Conservation (phyloP, 2,888 invertebrate genomes). For the Anorthoa munda region DNA sequence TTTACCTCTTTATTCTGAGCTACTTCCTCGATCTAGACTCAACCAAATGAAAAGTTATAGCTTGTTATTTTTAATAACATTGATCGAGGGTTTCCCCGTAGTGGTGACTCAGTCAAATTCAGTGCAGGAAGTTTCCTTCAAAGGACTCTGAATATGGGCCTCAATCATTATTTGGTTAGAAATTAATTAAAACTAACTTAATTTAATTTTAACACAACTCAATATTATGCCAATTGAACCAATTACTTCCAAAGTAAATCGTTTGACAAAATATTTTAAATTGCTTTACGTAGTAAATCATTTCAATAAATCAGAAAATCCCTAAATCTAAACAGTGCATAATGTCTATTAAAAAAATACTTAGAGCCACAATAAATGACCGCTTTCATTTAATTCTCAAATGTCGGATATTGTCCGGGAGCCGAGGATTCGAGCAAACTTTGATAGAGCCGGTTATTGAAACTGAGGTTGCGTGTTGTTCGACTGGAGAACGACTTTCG, state of each 20-base stretch:
- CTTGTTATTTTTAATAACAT: too few relatives aligned
- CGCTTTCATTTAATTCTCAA: constrained; percentile 54
- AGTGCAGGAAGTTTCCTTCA: too few relatives aligned
- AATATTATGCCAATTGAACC: too few relatives aligned
- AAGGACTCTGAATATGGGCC: too few relatives aligned
- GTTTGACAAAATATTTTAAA: too few relatives aligned
- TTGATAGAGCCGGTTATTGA: constrained; percentile 57
- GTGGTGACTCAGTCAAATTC: too few relatives aligned
- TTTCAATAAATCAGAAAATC: not conserved
- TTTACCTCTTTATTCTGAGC: not conserved
- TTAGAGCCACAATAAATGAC: constrained; percentile 28
- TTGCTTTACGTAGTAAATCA: too few relatives aligned
- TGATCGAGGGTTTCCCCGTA: too few relatives aligned
- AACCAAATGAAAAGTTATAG: not conserved
- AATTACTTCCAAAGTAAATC: too few relatives aligned
- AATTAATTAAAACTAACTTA: too few relatives aligned
- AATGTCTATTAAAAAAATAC: constrained; percentile 21
- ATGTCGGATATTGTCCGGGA: constrained; percentile 55
- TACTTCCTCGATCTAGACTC: not conserved
- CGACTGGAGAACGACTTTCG: constrained; percentile 26
- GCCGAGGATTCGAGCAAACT: constrained; percentile 46
- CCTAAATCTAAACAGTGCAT: not conserved
- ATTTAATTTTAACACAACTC: too few relatives aligned
- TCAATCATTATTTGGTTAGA: too few relatives aligned
- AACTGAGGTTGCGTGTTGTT: constrained; percentile 45